Evolutionary conservation across 2,113 vertebrate species (phyloP).

Genomic region (Greenwoodochromis staneri): DNA sequence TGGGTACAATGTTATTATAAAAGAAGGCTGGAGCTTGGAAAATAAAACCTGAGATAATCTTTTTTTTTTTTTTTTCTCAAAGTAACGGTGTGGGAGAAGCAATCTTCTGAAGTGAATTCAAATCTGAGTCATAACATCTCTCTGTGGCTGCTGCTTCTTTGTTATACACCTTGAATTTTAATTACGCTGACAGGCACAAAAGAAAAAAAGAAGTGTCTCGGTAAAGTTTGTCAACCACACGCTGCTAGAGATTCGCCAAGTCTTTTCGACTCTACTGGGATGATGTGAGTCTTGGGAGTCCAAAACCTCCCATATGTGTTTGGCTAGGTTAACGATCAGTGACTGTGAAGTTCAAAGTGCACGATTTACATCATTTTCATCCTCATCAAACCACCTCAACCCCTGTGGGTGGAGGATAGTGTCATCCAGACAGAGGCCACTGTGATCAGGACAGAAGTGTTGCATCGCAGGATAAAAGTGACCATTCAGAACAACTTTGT

Average conservation of each 20-base stretch:
- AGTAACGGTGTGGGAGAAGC: not conserved
- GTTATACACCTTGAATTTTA: not conserved
- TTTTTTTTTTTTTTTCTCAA: not conserved
- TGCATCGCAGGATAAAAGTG: not conserved
- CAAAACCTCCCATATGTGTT: not conserved
- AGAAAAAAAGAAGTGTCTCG: not conserved
- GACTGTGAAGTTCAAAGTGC: not conserved
- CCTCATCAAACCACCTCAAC: not conserved
- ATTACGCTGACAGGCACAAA: not conserved
- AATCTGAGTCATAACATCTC: not conserved
- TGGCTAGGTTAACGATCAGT: not conserved
- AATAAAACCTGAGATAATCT: not conserved
- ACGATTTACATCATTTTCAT: not conserved
- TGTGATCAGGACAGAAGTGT: not conserved
- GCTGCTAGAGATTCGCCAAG: not conserved
- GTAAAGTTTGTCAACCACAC: not conserved
- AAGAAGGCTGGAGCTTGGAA: not conserved
- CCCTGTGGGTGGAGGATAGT: not conserved
- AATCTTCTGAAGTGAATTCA: not conserved
- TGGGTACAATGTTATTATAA: not conserved
- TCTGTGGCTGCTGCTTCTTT: not conserved
- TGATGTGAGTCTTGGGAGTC: not conserved
- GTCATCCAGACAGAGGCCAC: not conserved
- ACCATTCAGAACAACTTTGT: not conserved
- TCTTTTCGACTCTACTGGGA: not conserved